Conservation (phyloP, 1,140 invertebrate genomes). For the Linepithema humile region DNA sequence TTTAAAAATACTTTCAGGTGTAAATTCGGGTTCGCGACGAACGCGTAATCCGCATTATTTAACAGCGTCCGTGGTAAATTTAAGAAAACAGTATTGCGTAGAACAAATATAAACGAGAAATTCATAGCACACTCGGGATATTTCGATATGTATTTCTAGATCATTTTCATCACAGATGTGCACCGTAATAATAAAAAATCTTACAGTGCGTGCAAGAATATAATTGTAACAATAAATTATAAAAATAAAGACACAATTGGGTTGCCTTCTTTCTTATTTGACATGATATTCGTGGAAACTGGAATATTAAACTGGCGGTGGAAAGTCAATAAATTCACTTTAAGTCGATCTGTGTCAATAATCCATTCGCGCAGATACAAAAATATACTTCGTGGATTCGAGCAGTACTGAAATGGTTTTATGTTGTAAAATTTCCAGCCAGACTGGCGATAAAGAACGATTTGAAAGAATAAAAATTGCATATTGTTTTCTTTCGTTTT, state of each 20-base stretch:
- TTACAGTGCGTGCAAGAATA: neutral
- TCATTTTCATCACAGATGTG: neutral
- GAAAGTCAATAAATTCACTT: slow-evolving; percentile 55
- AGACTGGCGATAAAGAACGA: slow-evolving; percentile 9
- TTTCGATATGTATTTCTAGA: neutral
- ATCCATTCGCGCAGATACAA: slow-evolving; percentile 32
- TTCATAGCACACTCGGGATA: neutral
- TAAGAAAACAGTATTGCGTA: slow-evolving; percentile 1
- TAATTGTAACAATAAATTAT: slow-evolving; percentile 4
- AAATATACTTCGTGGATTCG: slow-evolving; percentile 34
- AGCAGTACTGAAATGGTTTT: slow-evolving; percentile 26
- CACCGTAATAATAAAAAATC: neutral
- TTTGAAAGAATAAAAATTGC: neutral
- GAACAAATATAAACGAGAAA: neutral
- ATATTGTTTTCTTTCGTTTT: neutral
- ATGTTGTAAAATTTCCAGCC: slow-evolving; percentile 19
- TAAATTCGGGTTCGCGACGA: slow-evolving; percentile 59
- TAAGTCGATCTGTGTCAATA: slow-evolving; percentile 45
- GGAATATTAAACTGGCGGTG: slow-evolving; percentile 33
- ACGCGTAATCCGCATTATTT: slow-evolving; percentile 62
- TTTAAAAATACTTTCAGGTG: slow-evolving; percentile 72
- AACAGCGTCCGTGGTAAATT: slow-evolving; percentile 23
- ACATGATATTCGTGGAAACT: slow-evolving; percentile 26
- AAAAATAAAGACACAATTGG: neutral
- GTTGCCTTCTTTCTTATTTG: neutral